Conservation (phyloP, 2,888 invertebrate species). For the Cataglyphis rosenhaueri region DNA sequence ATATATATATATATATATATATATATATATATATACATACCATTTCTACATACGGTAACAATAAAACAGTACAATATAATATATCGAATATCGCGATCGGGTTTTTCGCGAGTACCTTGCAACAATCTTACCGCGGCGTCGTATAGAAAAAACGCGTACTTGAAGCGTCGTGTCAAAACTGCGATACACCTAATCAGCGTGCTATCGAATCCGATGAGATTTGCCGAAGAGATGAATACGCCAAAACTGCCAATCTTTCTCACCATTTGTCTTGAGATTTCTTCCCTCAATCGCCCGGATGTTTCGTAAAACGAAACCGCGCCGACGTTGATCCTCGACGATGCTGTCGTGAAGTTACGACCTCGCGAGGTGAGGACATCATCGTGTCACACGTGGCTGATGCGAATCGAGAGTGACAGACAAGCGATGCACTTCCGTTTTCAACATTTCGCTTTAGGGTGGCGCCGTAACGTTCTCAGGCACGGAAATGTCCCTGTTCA, state of each 20-base stretch:
- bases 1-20: background rate
- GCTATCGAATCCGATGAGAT: slow-evolving; percentile 12
- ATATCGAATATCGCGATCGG: slow-evolving; percentile 11
- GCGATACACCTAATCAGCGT: slow-evolving; percentile 26
- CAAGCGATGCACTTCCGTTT: slow-evolving; percentile 54
- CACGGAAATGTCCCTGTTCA: slow-evolving; percentile 86
- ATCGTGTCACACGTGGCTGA: slow-evolving; percentile 8
- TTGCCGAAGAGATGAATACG: background rate
- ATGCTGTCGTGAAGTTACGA: slow-evolving; percentile 4
- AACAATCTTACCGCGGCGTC: slow-evolving; percentile 4
- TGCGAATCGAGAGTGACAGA: slow-evolving; percentile 49
- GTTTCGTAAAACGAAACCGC: background rate
- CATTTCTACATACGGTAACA: slow-evolving; percentile 18
- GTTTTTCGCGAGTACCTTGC: slow-evolving; percentile 4
- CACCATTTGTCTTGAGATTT: slow-evolving; percentile 28
- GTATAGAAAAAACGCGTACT: background rate
- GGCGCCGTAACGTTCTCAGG: slow-evolving; percentile 77
- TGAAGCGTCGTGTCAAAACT: slow-evolving; percentile 23
- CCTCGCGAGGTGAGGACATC: background rate
- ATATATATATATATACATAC: background rate
- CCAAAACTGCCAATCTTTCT: slow-evolving; percentile 22
- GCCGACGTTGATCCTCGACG: slow-evolving; percentile 3
- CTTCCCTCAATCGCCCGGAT: background rate
- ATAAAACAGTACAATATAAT: slow-evolving; percentile 22
- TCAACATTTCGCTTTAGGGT: slow-evolving; percentile 63